These are phyloP conservation scores for Drosophila gunungcola DNA, from an alignment of 1,140 invertebrate genomes.

Conservation along the genomic window DNA sequence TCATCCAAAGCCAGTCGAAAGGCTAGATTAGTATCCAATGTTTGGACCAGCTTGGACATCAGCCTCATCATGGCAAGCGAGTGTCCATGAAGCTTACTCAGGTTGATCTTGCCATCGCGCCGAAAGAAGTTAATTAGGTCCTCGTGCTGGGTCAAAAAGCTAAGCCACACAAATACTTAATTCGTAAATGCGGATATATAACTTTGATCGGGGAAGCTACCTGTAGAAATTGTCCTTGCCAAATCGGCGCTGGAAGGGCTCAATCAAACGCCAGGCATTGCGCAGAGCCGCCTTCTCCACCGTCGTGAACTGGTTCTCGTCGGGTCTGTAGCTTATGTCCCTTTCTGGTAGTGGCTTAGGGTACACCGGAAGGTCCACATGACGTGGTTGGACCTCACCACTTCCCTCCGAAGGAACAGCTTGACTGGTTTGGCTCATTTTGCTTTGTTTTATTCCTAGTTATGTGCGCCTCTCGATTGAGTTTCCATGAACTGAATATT, in stretches of 20 bases:
- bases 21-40: slow-evolving; percentile 21
- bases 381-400: background rate
- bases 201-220: background rate
- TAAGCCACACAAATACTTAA: background rate
- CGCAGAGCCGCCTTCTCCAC: slow-evolving; percentile 38
- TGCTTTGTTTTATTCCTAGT: background rate
- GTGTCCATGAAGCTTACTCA: slow-evolving; percentile 28
- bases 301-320: slow-evolving; percentile 39
- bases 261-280: slow-evolving; percentile 47
- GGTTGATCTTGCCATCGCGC: slow-evolving; percentile 14
- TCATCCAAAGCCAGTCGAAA: slow-evolving; percentile 44
- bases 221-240: slow-evolving; percentile 46
- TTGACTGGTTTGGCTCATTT: slow-evolving; percentile 20
- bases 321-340: slow-evolving; percentile 7
- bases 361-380: slow-evolving; percentile 22
- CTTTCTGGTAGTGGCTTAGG: slow-evolving; percentile 34
- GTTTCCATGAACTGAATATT: background rate
- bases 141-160: slow-evolving; percentile 33
- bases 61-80: slow-evolving; percentile 43
- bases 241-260: slow-evolving; percentile 48
- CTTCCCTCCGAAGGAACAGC: background rate
- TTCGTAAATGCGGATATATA: fast-evolving
- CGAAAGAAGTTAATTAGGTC: slow-evolving; percentile 31
- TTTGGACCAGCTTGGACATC: slow-evolving; percentile 18
- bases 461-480: background rate